A percentile compares a stretch with the other conserved stretches of the same genome.
These are phyloP conservation scores for Cephonodes hylas DNA, from an alignment of 2,888 invertebrate species.

Conservation along the genomic window DNA sequence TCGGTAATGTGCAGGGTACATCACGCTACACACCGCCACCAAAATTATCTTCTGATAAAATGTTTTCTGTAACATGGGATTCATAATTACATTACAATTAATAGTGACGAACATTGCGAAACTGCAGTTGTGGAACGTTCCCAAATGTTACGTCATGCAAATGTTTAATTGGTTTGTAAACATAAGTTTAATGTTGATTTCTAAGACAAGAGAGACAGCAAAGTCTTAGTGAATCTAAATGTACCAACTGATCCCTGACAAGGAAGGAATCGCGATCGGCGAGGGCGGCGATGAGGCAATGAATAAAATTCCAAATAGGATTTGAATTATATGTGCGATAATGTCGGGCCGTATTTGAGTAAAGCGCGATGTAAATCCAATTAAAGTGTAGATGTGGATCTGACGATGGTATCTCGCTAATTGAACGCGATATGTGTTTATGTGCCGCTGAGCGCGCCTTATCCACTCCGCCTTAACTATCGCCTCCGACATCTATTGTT, in stretches of 20 bases:
- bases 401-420: background rate
- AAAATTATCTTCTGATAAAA: background rate
- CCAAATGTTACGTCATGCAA: too few species aligned
- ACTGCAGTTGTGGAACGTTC: too few species aligned
- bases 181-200: too few species aligned
- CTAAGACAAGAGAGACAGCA: too few species aligned
- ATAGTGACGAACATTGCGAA: too few species aligned
- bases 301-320: background rate
- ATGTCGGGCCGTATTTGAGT: background rate
- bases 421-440: background rate
- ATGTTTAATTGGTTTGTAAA: too few species aligned
- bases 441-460: background rate
- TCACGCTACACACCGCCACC: too few species aligned
- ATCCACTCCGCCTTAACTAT: background rate
- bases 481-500: background rate
- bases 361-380: conserved; percentile 3
- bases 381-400: background rate
- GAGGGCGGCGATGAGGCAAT: background rate
- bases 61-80: background rate
- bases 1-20: background rate
- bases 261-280: too few species aligned
- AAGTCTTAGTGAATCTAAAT: background rate
- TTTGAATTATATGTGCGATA: background rate
- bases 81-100: background rate
- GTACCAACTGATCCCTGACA: too few species aligned